Evolutionary conservation across 2,797 vertebrate genomes (phyloP), one percentile per base, ranked within the genome.

Genomic region (Melanogrammus aeglefinus): DNA sequence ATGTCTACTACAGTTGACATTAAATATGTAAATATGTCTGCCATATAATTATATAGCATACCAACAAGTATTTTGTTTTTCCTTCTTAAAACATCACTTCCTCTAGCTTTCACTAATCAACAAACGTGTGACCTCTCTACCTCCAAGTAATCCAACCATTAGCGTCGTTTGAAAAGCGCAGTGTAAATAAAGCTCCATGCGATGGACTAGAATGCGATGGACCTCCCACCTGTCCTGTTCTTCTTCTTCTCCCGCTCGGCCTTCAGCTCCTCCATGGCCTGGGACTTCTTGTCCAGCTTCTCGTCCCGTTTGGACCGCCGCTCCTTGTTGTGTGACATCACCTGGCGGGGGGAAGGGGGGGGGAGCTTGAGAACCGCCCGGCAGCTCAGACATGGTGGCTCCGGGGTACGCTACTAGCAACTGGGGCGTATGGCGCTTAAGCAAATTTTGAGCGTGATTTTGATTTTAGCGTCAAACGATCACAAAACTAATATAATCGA

Each of bases 301-400:
- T 99, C 98, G 74, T 99, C 97, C 2, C 98, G 94, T 86, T 99
- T 99, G 83, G 97, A 97, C 86, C 98, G 92, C 21, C 98, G 92
- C 87, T 99, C 98, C 91, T 99, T 99, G 87, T 99, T 99, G 89
- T 99, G 98, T 51, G 98, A 99, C 93, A 96, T 99, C 78, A 99
- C 97, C 97, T 99, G 39, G 14, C 80, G 33, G 76, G 9, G 57
- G 51, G 21, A 0, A 8, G 0, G 76, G 9, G 57, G 51, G 21
- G 0, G n/a, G 7, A n/a, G 57, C 7, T 63, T 63, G 21, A 21
- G 51, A 57, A 21, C 18, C 51, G 6, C 21, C 16, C 3, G 18
- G 51, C 44, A 13, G 1, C 14, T 47, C 13, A 16, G 44, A 47
- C 44, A 47, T 47, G 1, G 51, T 21, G 51, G 44, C 0, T 13